A percentile compares a stretch with the other conserved stretches of the same genome.
Conservation (phyloP, 1,140 invertebrate genomes). For the Drosophila albomicans region DNA sequence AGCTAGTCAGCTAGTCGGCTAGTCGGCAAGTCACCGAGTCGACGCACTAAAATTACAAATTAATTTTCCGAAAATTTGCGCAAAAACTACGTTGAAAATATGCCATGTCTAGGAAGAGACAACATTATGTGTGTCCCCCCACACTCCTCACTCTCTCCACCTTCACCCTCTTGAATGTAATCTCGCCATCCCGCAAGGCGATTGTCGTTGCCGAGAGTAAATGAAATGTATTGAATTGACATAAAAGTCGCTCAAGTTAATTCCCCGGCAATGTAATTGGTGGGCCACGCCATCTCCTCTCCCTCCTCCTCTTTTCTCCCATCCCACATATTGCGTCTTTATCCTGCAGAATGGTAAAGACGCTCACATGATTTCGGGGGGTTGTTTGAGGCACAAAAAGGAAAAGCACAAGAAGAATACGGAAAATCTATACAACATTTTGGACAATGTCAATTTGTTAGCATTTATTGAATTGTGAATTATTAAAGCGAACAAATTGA, state of each 20-base stretch:
- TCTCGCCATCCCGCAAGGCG: background rate
- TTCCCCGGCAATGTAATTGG: conserved; percentile 79
- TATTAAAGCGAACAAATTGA: conserved; percentile 84
- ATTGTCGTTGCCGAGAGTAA: conserved; percentile 64
- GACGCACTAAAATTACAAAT: conserved; percentile 77
- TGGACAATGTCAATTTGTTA: conserved; percentile 83
- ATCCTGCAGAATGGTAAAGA: conserved; percentile 11
- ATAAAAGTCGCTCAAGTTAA: conserved; percentile 83
- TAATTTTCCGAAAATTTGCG: conserved; percentile 78
- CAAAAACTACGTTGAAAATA: conserved; percentile 75
- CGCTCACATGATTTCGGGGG: conserved; percentile 71
- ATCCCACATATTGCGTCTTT: background rate
- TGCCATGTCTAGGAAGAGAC: conserved; percentile 47
- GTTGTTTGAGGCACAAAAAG: conserved; percentile 43
- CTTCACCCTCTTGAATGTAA: too few relatives aligned
- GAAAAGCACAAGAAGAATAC: conserved; percentile 20
- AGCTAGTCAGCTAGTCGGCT: background rate
- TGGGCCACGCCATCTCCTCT: conserved; percentile 29
- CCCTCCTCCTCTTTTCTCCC: background rate
- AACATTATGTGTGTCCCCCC: conserved; percentile 11
- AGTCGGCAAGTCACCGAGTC: conserved; percentile 13
- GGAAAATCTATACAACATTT: conserved; percentile 69
- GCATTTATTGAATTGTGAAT: conserved; percentile 84
- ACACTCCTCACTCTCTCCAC: background rate
- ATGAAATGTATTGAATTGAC: conserved; percentile 84